Percentiles rank a stretch among this genome's conserved stretches.
These are phyloP conservation scores for Percina caprodes DNA, from an alignment of 2,113 vertebrate genomes.

Conservation along the genomic window DNA sequence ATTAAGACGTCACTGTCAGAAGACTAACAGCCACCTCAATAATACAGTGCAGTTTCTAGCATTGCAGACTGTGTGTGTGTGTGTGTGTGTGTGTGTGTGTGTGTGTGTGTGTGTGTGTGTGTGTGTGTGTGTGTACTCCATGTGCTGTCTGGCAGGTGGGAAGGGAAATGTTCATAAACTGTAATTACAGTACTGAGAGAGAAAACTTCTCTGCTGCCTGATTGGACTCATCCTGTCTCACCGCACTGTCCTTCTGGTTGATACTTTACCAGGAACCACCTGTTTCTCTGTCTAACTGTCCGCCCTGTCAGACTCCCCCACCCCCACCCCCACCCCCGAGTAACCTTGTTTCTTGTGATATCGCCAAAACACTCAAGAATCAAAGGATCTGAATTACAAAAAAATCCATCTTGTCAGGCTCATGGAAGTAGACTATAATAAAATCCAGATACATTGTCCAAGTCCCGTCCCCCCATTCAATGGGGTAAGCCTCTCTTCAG, in stretches of 20 bases:
- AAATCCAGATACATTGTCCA: no score
- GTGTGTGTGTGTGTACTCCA: no score
- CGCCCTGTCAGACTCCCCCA: no score
- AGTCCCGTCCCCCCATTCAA: no score
- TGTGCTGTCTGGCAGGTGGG: background rate
- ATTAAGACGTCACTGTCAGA: no score
- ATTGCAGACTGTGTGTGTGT: background rate
- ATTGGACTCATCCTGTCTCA: background rate
- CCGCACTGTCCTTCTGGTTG: background rate
- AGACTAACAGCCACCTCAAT: background rate
- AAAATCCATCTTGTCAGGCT: no score
- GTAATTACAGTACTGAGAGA: slow-evolving; percentile 3
- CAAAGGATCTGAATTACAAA: no score
- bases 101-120: background rate
- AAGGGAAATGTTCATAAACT: slow-evolving; percentile 14
- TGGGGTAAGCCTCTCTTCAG: no score
- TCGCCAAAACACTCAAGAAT: no score
- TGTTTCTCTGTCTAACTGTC: background rate
- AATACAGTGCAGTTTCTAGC: background rate
- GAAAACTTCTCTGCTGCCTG: background rate
- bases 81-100: background rate
- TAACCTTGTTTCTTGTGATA: no score
- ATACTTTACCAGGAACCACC: slow-evolving; percentile 9
- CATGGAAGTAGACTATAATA: no score
- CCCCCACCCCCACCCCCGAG: no score